phyloP scores from a whole-genome alignment of 2,797 vertebrate genomes.

The Urocyon cinereoargenteus region DNA sequence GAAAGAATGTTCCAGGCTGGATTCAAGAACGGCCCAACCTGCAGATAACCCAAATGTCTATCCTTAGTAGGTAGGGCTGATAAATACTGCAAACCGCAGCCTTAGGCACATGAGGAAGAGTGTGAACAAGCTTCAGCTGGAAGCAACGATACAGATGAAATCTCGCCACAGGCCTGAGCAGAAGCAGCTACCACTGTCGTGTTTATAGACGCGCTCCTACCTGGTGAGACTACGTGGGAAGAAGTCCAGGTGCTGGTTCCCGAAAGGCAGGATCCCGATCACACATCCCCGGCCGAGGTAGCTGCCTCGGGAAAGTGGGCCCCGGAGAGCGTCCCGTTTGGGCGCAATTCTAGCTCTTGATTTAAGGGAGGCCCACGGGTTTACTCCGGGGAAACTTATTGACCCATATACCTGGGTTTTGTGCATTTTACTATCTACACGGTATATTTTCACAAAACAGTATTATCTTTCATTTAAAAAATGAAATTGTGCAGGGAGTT shows the following conservation, averaged over 20 bases:
- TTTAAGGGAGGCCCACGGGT: neutral
- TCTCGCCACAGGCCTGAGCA: neutral
- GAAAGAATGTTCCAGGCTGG: neutral
- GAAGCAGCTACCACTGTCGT: neutral
- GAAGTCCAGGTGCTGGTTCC: neutral
- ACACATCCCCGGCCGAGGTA: neutral
- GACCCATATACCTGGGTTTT: neutral
- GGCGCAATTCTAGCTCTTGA: neutral
- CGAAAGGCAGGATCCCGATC: neutral
- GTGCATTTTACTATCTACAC: neutral
- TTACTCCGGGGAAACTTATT: neutral
- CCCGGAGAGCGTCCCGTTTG: neutral
- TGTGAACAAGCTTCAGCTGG: neutral
- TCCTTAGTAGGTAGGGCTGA: neutral
- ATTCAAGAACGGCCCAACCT: neutral
- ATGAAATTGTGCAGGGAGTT: neutral
- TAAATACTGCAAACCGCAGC: neutral
- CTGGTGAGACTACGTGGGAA: neutral
- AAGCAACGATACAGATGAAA: neutral
- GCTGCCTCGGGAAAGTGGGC: neutral
- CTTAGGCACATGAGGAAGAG: neutral
- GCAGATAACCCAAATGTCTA: neutral
- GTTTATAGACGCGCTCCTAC: neutral
- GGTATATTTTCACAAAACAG: neutral
- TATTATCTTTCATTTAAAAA: neutral